Percentiles rank a stretch among this genome's conserved stretches.
Conservation (phyloP, 2,797 vertebrate species). For the Mionectes olivaceus region DNA sequence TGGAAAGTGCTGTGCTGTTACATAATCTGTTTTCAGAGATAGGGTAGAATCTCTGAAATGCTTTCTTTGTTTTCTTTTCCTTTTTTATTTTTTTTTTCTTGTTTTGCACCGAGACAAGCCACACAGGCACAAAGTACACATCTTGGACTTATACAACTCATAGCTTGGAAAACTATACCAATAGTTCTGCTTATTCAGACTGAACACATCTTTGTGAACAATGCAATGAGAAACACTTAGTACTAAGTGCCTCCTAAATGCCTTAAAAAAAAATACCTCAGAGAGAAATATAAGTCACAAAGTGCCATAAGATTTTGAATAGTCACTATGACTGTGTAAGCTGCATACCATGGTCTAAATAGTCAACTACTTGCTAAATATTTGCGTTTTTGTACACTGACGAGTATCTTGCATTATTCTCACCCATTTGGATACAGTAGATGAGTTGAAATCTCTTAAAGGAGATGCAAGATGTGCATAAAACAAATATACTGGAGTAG, state of each 20-base stretch:
- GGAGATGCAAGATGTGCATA: neutral
- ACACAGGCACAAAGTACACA: neutral
- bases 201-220: neutral
- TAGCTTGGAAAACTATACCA: neutral
- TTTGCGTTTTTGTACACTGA: neutral
- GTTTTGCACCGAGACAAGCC: neutral
- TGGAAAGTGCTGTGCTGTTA: slow-evolving; percentile 46
- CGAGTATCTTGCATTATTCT: neutral
- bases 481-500: neutral
- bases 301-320: neutral
- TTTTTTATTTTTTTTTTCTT: neutral
- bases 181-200: neutral
- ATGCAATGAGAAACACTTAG: neutral
- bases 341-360: neutral
- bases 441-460: neutral
- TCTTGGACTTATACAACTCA: neutral
- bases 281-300: neutral
- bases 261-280: neutral
- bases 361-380: neutral
- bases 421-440: neutral
- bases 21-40: slow-evolving; percentile 17
- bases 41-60: neutral
- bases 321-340: neutral
- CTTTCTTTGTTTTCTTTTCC: neutral
- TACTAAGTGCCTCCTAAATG: neutral